Evolutionary conservation across 1,140 invertebrate genomes (phyloP).

Genomic region (Drosophila repleta): DNA sequence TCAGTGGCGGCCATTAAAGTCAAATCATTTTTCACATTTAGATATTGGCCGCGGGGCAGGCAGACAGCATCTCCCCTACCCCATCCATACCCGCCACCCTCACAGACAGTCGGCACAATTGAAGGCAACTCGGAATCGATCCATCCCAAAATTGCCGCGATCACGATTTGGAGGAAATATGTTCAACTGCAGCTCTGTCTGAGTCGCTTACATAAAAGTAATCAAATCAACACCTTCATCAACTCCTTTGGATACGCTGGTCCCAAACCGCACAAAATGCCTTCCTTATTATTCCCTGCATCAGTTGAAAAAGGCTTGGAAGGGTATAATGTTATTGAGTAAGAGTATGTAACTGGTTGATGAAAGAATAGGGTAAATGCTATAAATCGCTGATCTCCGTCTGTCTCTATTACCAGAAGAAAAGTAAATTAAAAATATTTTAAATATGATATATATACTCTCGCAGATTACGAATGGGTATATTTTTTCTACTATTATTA

Average conservation of each 20-base stretch:
- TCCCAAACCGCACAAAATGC: constrained; percentile 68
- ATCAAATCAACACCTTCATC: constrained; percentile 84
- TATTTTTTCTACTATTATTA: no score
- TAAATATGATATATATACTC: no score
- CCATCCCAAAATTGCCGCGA: constrained; percentile 69
- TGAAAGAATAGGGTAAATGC: no score
- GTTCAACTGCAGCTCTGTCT: constrained; percentile 48
- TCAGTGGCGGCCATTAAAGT: constrained; percentile 83
- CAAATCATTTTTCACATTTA: constrained; percentile 84
- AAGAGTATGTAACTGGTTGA: no score
- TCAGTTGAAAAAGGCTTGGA: background rate
- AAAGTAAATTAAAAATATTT: no score
- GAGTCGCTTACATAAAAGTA: constrained; percentile 79
- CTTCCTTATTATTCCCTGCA: constrained; percentile 56
- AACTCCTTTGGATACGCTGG: constrained; percentile 68
- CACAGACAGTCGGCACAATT: constrained; percentile 67
- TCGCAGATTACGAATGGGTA: no score
- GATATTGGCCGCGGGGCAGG: constrained; percentile 54
- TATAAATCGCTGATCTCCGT: no score
- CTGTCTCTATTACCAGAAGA: no score
- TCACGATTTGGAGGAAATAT: constrained; percentile 72
- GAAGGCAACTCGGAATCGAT: constrained; percentile 60
- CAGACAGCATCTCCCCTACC: constrained; percentile 12
- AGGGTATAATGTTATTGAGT: constrained; percentile 27
- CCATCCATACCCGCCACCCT: background rate